Conservation (phyloP, 2,113 vertebrate species). For the Hydrolagus affinis region DNA sequence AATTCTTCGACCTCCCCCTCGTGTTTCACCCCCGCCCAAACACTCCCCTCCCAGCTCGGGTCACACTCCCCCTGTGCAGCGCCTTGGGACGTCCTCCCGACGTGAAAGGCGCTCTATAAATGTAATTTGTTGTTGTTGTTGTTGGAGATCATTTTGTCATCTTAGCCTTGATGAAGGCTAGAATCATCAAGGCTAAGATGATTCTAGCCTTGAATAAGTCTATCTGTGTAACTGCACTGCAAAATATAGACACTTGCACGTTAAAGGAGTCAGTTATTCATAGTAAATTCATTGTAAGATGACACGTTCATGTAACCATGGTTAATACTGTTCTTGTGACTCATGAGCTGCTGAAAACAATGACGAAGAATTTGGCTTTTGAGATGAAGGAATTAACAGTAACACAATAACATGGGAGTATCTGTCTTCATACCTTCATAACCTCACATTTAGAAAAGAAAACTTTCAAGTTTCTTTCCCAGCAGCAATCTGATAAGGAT, state of each 20-base stretch:
- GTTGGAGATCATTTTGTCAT: too few species aligned
- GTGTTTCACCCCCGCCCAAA: too few species aligned
- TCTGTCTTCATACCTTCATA: not conserved
- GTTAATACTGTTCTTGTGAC: not conserved
- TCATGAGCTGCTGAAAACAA: not conserved
- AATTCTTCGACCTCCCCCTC: too few species aligned
- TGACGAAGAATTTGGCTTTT: conserved; percentile 12
- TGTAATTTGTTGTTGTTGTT: too few species aligned
- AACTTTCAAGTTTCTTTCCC: conserved; percentile 10
- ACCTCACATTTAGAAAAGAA: not conserved
- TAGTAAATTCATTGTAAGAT: not conserved
- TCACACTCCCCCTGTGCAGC: too few species aligned
- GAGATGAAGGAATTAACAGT: conserved; percentile 15
- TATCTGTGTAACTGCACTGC: not conserved
- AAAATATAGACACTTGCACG: not conserved
- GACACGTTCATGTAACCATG: not conserved
- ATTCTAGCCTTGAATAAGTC: not conserved
- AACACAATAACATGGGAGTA: conserved; percentile 23
- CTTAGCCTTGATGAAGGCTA: too few species aligned
- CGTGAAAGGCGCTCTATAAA: too few species aligned
- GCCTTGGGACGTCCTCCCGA: too few species aligned
- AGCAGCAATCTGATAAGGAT: conserved; percentile 19
- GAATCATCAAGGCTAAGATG: not conserved
- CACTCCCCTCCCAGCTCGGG: too few species aligned
- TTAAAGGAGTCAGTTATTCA: not conserved